Percentiles rank a stretch among this genome's conserved stretches.
Conservation (phyloP, 2,797 vertebrate genomes). For the Chelon auratus region DNA sequence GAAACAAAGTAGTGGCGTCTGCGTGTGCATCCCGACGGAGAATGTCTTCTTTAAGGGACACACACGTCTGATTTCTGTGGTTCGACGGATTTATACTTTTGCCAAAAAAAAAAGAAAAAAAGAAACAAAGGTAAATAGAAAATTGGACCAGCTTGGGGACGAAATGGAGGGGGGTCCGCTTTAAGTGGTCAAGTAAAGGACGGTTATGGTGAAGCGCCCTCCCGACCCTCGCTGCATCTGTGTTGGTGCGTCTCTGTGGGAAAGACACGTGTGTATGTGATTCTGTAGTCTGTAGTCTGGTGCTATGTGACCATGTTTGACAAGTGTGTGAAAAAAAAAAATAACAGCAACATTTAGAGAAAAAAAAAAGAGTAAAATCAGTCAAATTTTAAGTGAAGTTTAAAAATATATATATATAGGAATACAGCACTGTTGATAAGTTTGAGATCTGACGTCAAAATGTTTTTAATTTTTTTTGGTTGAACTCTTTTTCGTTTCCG, state of each 20-base stretch:
- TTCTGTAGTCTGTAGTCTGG: conserved; percentile 99
- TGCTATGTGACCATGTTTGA: conserved; percentile 91
- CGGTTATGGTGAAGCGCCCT: conserved; percentile 54
- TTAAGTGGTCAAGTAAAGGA: conserved; percentile 40
- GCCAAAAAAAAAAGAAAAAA: conserved; percentile 70
- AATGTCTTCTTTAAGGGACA: conserved; percentile 50
- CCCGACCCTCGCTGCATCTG: conserved; percentile 76
- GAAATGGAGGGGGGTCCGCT: conserved; percentile 56
- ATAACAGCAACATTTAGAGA: conserved; percentile 75
- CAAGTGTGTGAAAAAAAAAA: conserved; percentile 85
- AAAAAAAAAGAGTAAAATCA: conserved; percentile 75
- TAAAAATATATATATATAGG: conserved; percentile 76
- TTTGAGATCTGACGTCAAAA: conserved; percentile 85
- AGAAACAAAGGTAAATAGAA: conserved; percentile 51
- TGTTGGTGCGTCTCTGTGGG: conserved; percentile 88
- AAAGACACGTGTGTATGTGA: conserved; percentile 93
- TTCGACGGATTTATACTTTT: conserved; percentile 79
- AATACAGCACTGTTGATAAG: conserved; percentile 85
- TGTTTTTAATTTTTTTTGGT: conserved; percentile 64
- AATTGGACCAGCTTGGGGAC: conserved; percentile 70
- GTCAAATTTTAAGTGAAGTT: conserved; percentile 89
- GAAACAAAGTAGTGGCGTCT: conserved; percentile 49
- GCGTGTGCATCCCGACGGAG: conserved; percentile 59
- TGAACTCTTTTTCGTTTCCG: conserved; percentile 60
- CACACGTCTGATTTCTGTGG: conserved; percentile 74